These are phyloP conservation scores for Fukomys damarensis DNA, from an alignment of 2,113 vertebrate species.

Conservation along the genomic window DNA sequence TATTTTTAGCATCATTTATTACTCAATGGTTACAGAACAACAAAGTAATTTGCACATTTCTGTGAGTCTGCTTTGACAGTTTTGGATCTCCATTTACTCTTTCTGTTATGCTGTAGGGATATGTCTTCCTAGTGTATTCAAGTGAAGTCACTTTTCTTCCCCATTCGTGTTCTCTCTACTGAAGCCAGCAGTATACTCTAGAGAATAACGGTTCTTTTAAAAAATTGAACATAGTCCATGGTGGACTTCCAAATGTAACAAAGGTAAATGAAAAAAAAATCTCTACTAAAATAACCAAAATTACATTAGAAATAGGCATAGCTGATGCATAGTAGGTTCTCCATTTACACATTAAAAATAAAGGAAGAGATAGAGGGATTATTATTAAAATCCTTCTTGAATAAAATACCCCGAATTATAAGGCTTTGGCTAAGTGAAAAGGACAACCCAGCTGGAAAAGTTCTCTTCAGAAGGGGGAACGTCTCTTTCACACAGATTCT, in stretches of 20 bases:
- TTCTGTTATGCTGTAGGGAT: not conserved
- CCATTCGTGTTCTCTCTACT: not conserved
- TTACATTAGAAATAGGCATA: not conserved
- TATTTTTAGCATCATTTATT: not conserved
- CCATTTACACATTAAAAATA: not conserved
- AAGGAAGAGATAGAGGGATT: not conserved
- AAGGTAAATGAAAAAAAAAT: not conserved
- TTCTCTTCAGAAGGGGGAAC: not conserved
- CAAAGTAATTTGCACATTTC: not conserved
- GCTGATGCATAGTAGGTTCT: not conserved
- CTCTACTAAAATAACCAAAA: not conserved
- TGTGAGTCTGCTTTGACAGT: not conserved
- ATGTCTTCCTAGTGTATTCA: rapidly evolving
- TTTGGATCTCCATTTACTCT: too few species aligned
- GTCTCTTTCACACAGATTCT: not conserved
- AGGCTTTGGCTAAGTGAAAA: not conserved
- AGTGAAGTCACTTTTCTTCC: not conserved
- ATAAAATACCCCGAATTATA: not conserved
- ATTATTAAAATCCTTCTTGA: not conserved
- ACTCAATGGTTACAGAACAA: not conserved
- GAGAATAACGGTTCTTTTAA: not conserved
- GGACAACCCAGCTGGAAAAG: not conserved
- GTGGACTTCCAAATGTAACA: not conserved
- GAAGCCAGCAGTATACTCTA: not conserved
- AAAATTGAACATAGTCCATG: not conserved